Evolutionary conservation across 1,140 invertebrate species (phyloP).

Genomic region (Linepithema humile): DNA sequence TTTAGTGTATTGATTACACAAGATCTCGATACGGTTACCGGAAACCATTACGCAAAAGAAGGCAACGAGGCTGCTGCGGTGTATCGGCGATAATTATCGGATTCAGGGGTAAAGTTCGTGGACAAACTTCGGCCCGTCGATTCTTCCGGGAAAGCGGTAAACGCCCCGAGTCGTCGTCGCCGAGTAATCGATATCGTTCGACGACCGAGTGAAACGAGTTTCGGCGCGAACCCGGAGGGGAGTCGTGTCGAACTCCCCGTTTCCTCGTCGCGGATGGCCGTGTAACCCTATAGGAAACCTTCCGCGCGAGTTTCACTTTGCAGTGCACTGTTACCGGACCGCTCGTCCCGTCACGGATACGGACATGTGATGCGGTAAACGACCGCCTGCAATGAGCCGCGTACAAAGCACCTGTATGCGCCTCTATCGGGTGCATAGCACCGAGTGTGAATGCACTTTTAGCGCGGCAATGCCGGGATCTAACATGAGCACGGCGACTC

Average conservation of each 20-base stretch:
- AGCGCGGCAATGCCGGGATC: constrained; percentile 36
- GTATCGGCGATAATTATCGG: constrained; percentile 16
- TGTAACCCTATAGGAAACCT: constrained; percentile 73
- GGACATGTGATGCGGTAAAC: too few species aligned
- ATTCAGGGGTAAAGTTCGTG: constrained; percentile 22
- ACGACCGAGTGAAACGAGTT: constrained; percentile 63
- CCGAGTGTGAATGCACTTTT: constrained; percentile 51
- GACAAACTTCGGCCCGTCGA: constrained; percentile 25
- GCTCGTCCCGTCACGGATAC: constrained; percentile 58
- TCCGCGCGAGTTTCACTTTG: constrained; percentile 76
- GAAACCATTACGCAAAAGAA: constrained; percentile 4
- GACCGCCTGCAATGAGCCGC: background rate
- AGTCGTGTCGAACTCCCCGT: constrained; percentile 10
- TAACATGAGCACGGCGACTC: constrained; percentile 51
- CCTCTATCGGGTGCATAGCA: constrained; percentile 15
- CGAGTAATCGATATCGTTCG: constrained; percentile 69
- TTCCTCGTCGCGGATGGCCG: constrained; percentile 54
- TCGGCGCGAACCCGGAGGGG: constrained; percentile 38
- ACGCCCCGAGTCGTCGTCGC: constrained; percentile 59
- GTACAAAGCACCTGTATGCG: background rate
- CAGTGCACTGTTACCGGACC: constrained; percentile 63
- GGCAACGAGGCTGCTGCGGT: constrained; percentile 16
- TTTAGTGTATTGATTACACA: background rate
- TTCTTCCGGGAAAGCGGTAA: constrained; percentile 55
- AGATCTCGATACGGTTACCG: background rate